Evolutionary conservation across 2,888 invertebrate genomes (phyloP), one percentile per base, ranked within the genome.

Genomic region (Drosophila paranaensis): DNA sequence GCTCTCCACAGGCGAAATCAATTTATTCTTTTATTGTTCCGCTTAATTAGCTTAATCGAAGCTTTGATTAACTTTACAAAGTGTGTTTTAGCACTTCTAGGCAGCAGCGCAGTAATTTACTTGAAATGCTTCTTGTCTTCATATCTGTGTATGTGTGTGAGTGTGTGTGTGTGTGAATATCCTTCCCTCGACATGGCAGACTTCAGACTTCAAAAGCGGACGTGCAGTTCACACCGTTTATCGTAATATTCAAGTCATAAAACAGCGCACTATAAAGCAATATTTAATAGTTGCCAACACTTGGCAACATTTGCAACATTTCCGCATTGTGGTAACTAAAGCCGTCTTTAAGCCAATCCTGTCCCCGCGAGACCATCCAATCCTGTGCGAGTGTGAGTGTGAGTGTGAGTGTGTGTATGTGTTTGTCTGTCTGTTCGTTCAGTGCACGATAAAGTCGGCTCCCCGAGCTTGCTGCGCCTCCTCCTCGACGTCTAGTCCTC

Each of bases 261-360:
- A 78, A 78, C 67, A 72, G 64, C 50, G 51, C 70, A 75, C 79
- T 85, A 73, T 77, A 88, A 86, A 81, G 62, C 79, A 74, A 77
- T 79, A 74, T 85, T 84, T 88, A 85, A 71, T 85, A 88, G 85
- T 80, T 82, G 82, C 79, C 77, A 77, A 85, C 84, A 84, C 86
- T 85, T 85, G 81, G 67, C 84, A 81, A 81, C 86, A 76, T 74
- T 82, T 77, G 77, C 84, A 80, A 80, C 86, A 76, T 81, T 88
- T 85, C 84, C 84, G 84, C 80, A 74, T 80, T 82, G 82, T 81
- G 81, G 71, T 68, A 66, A 74, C 78, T 65, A 51, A 75, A 72
- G 58, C 65, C 71, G 70, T 46, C 71, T 79, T 75, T 65, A 74
- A 74, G 79, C 62, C 64, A 60, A 50, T 30, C 77, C 79, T 54